A percentile compares a stretch with the other conserved stretches of the same genome.
Evolutionary conservation across 2,113 vertebrate species (phyloP).

Genomic region (Heloderma charlesbogerti): DNA sequence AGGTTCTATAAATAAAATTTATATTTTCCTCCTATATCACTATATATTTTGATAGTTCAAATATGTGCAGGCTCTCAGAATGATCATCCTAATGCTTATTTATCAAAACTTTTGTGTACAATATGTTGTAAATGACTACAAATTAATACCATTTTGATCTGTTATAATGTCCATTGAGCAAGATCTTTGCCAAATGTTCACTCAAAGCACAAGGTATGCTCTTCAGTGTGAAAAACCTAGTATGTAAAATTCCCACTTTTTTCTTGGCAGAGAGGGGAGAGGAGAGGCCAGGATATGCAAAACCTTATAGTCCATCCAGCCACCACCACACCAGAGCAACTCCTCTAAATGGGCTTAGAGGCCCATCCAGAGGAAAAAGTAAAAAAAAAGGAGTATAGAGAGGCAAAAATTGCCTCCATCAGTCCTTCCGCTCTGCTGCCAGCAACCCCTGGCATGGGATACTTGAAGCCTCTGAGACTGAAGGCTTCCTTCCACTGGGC

Average conservation of each 20-base stretch:
- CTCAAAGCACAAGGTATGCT: neutral
- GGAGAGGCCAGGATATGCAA: neutral
- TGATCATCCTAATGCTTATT: neutral
- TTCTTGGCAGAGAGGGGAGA: neutral
- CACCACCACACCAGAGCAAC: no score
- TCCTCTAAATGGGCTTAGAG: no score
- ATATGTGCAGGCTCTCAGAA: neutral
- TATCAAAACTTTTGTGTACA: neutral
- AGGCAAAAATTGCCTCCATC: no score
- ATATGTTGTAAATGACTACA: neutral
- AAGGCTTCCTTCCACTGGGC: no score
- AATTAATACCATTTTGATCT: neutral
- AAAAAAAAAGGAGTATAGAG: no score
- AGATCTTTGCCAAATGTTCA: neutral
- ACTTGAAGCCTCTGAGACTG: no score
- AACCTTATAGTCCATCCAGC: no score
- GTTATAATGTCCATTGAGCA: rapidly evolving
- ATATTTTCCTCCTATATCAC: neutral
- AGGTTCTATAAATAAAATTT: neutral
- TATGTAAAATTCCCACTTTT: neutral
- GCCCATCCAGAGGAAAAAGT: no score
- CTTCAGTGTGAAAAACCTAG: neutral
- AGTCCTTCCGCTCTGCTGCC: no score
- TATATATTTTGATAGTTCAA: neutral
- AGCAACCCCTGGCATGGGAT: no score